Evolutionary conservation across 2,888 invertebrate species (phyloP).

Genomic region (Tuta absoluta): DNA sequence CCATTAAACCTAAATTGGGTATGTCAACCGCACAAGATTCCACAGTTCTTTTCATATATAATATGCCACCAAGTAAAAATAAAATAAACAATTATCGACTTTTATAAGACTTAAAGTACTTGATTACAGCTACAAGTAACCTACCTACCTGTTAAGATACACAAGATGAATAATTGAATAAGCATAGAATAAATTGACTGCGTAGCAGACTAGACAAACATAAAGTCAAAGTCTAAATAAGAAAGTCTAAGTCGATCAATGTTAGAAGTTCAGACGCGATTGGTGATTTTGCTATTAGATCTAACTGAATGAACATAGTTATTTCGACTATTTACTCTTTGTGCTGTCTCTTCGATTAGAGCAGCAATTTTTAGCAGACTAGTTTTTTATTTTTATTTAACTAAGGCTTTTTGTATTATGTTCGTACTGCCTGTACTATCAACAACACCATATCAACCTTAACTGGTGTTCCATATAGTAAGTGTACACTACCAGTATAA

Average conservation of each 20-base stretch:
- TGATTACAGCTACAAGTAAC: too few species aligned
- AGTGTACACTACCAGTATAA: background rate
- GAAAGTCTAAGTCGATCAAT: slow-evolving; percentile 7
- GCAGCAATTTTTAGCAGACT: background rate
- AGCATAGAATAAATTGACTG: background rate
- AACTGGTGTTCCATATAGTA: too few species aligned
- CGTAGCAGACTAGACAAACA: background rate
- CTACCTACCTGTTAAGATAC: background rate
- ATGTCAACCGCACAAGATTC: too few species aligned
- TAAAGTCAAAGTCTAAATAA: background rate
- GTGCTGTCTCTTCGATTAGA: background rate
- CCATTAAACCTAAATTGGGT: too few species aligned
- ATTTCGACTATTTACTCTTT: background rate
- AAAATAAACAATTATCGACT: too few species aligned
- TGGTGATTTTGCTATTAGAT: background rate
- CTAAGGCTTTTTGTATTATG: background rate
- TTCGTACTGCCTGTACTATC: background rate
- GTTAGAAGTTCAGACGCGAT: background rate
- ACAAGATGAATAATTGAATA: background rate
- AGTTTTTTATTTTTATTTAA: background rate
- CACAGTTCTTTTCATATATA: too few species aligned
- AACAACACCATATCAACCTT: too few species aligned
- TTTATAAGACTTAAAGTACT: too few species aligned
- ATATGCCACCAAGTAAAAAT: too few species aligned
- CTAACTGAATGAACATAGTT: background rate